phyloP scores from a whole-genome alignment of 2,113 vertebrate genomes.

The Hyla sarda region DNA sequence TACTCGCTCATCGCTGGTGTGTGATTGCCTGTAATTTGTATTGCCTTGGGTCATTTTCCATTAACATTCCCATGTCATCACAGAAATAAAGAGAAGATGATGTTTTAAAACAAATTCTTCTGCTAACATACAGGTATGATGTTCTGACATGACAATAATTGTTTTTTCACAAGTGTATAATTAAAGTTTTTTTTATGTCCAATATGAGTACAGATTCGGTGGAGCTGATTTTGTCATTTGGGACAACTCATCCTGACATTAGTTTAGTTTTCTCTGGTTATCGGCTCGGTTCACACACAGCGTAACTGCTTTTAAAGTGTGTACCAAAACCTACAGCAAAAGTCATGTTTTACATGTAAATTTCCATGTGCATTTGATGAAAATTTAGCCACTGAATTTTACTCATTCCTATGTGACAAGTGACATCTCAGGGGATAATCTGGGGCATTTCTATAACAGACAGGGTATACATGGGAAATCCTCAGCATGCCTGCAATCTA shows the following conservation, averaged over 20 bases:
- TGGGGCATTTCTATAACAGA: too few relatives aligned
- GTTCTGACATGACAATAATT: constrained; percentile 31
- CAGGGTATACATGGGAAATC: too few relatives aligned
- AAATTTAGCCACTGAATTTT: too few relatives aligned
- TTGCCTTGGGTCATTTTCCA: constrained; percentile 35
- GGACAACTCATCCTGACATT: background rate
- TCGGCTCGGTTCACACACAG: too few relatives aligned
- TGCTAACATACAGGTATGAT: constrained; percentile 10
- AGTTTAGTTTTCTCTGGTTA: background rate
- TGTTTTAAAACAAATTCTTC: constrained; percentile 24
- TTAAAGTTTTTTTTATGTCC: constrained; percentile 4
- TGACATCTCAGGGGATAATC: too few relatives aligned
- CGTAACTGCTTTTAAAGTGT: too few relatives aligned
- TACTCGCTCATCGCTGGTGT: constrained; percentile 34
- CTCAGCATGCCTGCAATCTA: too few relatives aligned
- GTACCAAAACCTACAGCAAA: too few relatives aligned
- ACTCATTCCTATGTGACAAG: too few relatives aligned
- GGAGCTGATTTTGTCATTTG: background rate
- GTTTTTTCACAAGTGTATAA: constrained; percentile 26
- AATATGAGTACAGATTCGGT: background rate
- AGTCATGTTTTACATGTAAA: too few relatives aligned
- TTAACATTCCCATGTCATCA: constrained; percentile 48
- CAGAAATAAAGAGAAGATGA: constrained; percentile 37
- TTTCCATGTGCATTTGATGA: too few relatives aligned
- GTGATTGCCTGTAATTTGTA: constrained; percentile 53